Percentiles rank a stretch among this genome's conserved stretches.
phyloP scores from a whole-genome alignment of 1,140 invertebrate species.

The Drosophila micromelanica region DNA sequence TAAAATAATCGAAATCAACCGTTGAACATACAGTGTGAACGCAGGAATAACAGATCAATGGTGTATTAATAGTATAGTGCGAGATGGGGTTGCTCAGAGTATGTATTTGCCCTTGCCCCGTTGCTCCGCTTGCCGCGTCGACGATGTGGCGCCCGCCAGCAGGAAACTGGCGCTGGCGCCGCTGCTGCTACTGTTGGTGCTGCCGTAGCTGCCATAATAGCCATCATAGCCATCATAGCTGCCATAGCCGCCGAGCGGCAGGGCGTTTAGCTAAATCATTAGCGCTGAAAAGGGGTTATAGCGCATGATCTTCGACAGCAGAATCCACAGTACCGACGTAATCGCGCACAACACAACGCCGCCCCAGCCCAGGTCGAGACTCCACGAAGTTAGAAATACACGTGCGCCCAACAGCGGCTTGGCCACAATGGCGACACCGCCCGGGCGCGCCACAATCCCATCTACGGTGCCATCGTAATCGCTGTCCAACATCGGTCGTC shows the following conservation, averaged over 20 bases:
- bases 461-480: constrained; percentile 88
- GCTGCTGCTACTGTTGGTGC: constrained; percentile 59
- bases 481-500: constrained; percentile 86
- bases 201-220: constrained; percentile 60
- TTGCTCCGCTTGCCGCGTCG: constrained; percentile 73
- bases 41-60: constrained; percentile 6
- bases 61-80: neutral
- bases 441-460: constrained; percentile 87
- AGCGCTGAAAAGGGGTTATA: constrained; percentile 92
- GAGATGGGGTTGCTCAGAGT: constrained; percentile 39
- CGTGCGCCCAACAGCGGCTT: constrained; percentile 86
- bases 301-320: constrained; percentile 94
- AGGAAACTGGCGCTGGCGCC: constrained; percentile 65
- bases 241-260: constrained; percentile 75
- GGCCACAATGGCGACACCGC: constrained; percentile 77
- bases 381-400: constrained; percentile 92
- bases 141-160: constrained; percentile 59
- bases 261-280: constrained; percentile 86
- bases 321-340: constrained; percentile 92
- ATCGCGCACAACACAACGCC: constrained; percentile 91
- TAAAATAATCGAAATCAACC: constrained; percentile 17
- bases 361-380: constrained; percentile 92
- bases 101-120: constrained; percentile 70
- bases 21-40: constrained; percentile 17
- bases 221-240: constrained; percentile 57